phyloP scores from a whole-genome alignment of 2,113 vertebrate species.

The Carassius gibelio region DNA sequence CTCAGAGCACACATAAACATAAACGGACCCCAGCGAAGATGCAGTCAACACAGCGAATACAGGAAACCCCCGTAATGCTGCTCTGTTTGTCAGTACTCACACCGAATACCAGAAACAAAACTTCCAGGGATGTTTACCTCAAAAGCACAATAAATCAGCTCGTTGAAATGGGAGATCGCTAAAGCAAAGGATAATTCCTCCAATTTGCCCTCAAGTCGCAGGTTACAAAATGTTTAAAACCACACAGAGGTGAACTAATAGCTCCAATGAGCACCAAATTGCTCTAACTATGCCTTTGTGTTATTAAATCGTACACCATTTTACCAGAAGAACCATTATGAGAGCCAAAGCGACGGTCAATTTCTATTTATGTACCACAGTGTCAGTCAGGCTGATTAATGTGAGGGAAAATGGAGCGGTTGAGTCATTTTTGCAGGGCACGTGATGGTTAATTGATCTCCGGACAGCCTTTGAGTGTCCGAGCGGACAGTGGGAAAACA shows the following conservation, averaged over 20 bases:
- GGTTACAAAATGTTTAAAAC: not conserved
- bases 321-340: constrained; percentile 33
- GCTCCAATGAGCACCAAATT: constrained; percentile 42
- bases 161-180: not conserved
- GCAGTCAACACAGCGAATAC: not conserved
- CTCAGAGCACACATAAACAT: too few species aligned
- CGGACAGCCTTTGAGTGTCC: constrained; percentile 51
- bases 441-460: constrained; percentile 68
- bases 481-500: constrained; percentile 62
- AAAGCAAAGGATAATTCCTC: not conserved
- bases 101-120: not conserved
- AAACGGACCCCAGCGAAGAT: not conserved
- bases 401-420: constrained; percentile 47
- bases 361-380: constrained; percentile 42
- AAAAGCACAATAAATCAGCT: not conserved
- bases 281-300: constrained; percentile 38
- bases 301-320: constrained; percentile 16
- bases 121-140: not conserved
- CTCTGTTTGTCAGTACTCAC: not conserved
- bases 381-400: constrained; percentile 67
- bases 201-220: not conserved
- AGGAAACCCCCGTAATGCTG: not conserved
- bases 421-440: constrained; percentile 42
- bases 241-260: constrained; percentile 18
- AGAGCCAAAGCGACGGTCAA: constrained; percentile 14